Evolutionary conservation across 2,888 invertebrate species (phyloP).

Genomic region (Erpobdella octoculata): DNA sequence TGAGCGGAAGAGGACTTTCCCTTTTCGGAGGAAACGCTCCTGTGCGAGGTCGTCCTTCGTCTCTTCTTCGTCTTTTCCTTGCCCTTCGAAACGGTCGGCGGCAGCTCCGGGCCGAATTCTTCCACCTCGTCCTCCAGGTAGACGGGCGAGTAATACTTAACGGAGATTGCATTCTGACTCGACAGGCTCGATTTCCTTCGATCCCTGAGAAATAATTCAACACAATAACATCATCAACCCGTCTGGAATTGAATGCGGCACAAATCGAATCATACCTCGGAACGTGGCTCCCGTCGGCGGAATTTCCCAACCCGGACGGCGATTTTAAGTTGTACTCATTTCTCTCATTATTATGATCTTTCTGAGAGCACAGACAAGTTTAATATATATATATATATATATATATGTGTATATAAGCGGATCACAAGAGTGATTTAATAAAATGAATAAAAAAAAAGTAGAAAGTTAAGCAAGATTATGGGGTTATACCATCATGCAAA

Average conservation of each 20-base stretch:
- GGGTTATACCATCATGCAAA: no score
- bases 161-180: background rate
- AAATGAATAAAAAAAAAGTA: no score
- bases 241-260: background rate
- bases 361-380: no score
- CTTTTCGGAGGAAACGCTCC: background rate
- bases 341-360: no score
- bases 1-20: background rate
- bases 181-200: background rate
- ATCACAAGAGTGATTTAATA: no score
- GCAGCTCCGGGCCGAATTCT: slow-evolving; percentile 14
- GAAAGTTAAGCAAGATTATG: no score
- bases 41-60: background rate
- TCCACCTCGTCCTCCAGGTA: slow-evolving; percentile 15
- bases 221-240: background rate
- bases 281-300: background rate
- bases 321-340: no score
- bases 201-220: background rate
- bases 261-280: background rate
- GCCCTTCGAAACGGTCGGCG: background rate
- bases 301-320: no score
- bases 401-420: no score
- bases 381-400: no score
- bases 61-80: background rate
- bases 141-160: slow-evolving; percentile 18